These are phyloP conservation scores for Leguminivora glycinivorella DNA, from an alignment of 1,140 invertebrate genomes.

Conservation along the genomic window DNA sequence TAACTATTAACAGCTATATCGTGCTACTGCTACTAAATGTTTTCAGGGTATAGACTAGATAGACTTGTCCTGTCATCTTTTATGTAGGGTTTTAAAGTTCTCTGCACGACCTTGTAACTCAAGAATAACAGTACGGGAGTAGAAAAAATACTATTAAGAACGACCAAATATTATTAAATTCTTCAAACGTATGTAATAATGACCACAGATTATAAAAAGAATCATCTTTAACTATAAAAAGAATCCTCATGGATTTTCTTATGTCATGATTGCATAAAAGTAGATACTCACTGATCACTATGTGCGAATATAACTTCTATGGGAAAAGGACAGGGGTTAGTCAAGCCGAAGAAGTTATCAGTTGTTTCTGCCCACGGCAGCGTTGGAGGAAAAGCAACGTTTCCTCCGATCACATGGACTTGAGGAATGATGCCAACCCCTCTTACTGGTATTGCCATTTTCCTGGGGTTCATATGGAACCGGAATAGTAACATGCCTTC, in stretches of 20 bases:
- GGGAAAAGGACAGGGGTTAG: conserved; percentile 70
- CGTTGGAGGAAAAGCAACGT: conserved; percentile 59
- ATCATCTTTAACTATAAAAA: neutral
- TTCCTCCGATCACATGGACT: conserved; percentile 64
- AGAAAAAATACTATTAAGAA: too few species aligned
- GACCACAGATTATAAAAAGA: too few species aligned
- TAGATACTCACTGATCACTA: conserved; percentile 58
- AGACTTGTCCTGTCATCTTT: too few species aligned
- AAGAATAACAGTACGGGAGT: too few species aligned
- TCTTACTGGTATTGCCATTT: conserved; percentile 60
- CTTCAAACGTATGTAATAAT: too few species aligned
- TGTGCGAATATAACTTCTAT: conserved; percentile 71
- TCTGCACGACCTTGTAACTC: too few species aligned
- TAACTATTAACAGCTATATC: too few species aligned
- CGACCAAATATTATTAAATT: too few species aligned
- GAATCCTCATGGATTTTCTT: too few species aligned
- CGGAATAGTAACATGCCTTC: conserved; percentile 65
- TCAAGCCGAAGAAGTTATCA: conserved; percentile 66
- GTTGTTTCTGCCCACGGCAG: conserved; percentile 65
- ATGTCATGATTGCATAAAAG: conserved; percentile 10
- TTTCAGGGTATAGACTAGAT: too few species aligned
- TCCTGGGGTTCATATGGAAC: conserved; percentile 73
- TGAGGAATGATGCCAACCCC: conserved; percentile 65
- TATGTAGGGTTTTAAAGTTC: too few species aligned
- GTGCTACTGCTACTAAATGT: too few species aligned